Percentiles rank a stretch among this genome's conserved stretches.
Evolutionary conservation across 2,888 invertebrate species (phyloP).

Genomic region (Phytoseiulus persimilis): DNA sequence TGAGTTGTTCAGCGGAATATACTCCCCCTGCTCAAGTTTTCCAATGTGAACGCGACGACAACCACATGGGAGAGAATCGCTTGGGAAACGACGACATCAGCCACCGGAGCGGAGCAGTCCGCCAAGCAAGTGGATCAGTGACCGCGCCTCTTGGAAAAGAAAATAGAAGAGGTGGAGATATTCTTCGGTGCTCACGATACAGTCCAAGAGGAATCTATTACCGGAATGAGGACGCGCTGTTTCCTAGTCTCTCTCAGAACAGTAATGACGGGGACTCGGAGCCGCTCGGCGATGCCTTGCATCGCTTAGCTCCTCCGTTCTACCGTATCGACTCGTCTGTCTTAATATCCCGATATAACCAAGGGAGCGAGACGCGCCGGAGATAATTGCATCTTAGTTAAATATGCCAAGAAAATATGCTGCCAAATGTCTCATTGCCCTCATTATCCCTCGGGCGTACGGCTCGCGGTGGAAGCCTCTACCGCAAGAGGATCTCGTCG

Average conservation of each 20-base stretch:
- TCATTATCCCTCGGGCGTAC: neutral
- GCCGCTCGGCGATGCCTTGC: neutral
- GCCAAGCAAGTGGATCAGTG: too few species aligned
- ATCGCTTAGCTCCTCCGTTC: neutral
- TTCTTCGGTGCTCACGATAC: neutral
- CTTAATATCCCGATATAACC: neutral
- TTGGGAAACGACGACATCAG: too few species aligned
- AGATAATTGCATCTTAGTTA: conserved; percentile 35
- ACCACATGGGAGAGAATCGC: too few species aligned
- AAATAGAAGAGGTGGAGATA: neutral
- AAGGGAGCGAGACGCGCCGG: neutral
- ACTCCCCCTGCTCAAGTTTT: neutral
- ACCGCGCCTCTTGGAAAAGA: too few species aligned
- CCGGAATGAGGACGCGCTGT: neutral
- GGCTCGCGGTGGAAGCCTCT: neutral
- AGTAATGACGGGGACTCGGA: neutral
- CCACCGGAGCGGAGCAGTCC: too few species aligned
- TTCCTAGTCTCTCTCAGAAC: neutral
- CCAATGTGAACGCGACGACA: neutral
- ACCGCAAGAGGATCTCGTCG: neutral
- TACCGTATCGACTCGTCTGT: neutral
- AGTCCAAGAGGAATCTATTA: neutral
- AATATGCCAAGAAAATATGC: conserved; percentile 22
- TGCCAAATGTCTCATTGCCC: neutral
- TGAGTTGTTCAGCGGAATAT: neutral